A percentile compares a stretch with the other conserved stretches of the same genome.
phyloP scores from a whole-genome alignment of 2,888 invertebrate species.

The Bellardia pandia region DNA sequence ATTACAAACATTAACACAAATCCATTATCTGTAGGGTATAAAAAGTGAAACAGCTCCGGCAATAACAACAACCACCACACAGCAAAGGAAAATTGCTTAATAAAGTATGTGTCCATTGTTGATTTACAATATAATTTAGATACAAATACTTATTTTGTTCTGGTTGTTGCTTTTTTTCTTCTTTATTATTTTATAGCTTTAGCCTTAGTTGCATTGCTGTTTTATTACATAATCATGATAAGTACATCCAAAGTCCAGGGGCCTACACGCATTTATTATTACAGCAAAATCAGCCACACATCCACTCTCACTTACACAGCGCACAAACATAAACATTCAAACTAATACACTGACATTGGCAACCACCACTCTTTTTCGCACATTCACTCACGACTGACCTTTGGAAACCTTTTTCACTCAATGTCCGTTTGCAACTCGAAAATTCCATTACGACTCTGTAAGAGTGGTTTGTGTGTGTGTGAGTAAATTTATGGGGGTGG shows the following conservation, averaged over 20 bases:
- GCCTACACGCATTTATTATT: slow-evolving; percentile 51
- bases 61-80: neutral
- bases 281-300: neutral
- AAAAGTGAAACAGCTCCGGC: neutral
- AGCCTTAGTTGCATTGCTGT: slow-evolving; percentile 54
- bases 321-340: too few relatives aligned
- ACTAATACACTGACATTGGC: slow-evolving; percentile 55
- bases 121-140: slow-evolving; percentile 52
- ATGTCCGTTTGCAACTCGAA: slow-evolving; percentile 58
- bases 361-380: slow-evolving; percentile 45
- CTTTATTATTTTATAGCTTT: slow-evolving; percentile 47
- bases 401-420: slow-evolving; percentile 60
- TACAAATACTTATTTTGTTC: slow-evolving; percentile 39
- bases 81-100: slow-evolving; percentile 40
- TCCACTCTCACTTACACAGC: neutral
- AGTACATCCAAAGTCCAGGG: slow-evolving; percentile 46
- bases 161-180: slow-evolving; percentile 23
- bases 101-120: slow-evolving; percentile 55
- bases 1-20: too few relatives aligned
- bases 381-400: slow-evolving; percentile 63
- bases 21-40: too few relatives aligned
- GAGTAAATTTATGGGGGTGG: neutral
- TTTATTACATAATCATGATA: slow-evolving; percentile 64
- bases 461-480: neutral
- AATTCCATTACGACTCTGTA: slow-evolving; percentile 40